Evolutionary conservation across 2,113 vertebrate genomes (phyloP).

Genomic region (Gobiocypris rarus): DNA sequence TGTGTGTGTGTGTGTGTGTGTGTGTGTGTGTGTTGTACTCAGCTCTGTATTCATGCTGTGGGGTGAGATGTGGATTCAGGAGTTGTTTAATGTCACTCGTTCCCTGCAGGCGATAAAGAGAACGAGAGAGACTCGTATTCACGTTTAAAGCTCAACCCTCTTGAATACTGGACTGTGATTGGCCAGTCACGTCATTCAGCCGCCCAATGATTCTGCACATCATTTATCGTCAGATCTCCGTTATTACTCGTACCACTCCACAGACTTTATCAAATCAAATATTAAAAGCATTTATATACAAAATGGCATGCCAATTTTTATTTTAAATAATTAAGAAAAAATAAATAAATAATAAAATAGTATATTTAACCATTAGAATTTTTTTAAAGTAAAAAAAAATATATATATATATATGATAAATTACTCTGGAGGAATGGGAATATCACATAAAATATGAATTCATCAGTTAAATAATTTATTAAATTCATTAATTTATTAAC

Average conservation of each 20-base stretch:
- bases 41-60: background rate
- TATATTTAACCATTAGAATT: no score
- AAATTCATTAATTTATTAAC: background rate
- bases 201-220: background rate
- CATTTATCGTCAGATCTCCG: background rate
- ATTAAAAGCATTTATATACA: no score
- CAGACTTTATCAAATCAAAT: background rate
- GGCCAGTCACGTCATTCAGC: background rate
- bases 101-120: background rate
- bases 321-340: no score
- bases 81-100: constrained; percentile 22
- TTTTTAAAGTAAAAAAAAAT: no score
- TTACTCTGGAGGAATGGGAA: background rate
- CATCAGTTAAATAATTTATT: background rate
- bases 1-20: background rate
- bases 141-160: background rate
- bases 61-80: background rate
- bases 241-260: no score
- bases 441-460: background rate
- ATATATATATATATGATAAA: no score
- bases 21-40: background rate
- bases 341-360: no score
- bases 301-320: no score
- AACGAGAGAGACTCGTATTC: background rate
- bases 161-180: background rate